Base-by-base conservation (phyloP, 2,113 vertebrate genomes). In the Diphyllodes magnificus region DNA sequence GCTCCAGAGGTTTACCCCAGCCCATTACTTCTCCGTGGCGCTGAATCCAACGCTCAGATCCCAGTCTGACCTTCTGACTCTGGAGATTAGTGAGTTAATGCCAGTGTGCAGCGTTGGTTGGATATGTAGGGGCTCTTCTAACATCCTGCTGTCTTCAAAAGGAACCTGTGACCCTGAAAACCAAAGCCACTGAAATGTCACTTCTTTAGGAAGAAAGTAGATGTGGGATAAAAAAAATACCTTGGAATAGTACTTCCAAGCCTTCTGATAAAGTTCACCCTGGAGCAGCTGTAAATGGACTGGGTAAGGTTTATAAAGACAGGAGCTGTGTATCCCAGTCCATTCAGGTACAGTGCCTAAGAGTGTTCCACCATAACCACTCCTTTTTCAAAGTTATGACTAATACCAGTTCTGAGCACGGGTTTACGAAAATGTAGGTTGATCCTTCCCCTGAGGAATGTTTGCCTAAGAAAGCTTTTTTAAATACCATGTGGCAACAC, bases 81-180 rank as follows among this genome's bases (percentile, higher is more conserved):
- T 6, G 28, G 64, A 57, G n/a, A 68, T 56, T 5, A 71, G 15
- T 2, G 25, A 24, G 23, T 60, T n/a, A 64, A 44, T 33, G 24
- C 6, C 31, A 24, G 21, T 0, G 6, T 30, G 7, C 18, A 78
- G 11, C 0, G 0, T 0, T 44, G 30, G 7, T 5, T 56, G 44
- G 70, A 71, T 76, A 37, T 75, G 15, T 44, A 56, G 28, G 28
- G n/a, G 51, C 11, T 49, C 51, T 64, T 69, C 68, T 40, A 75
- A 20, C 39, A 75, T 45, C 39, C 47, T 49, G 9, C 13, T 54
- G 7, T 33, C 40, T 60, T 82, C 61, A 56, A 91, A 78, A 44
- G 27, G 31, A 71, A 66, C 11, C 21, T 60, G 16, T 73, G 54
- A 71, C 21, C 39, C 33, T 8, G 5, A 19, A 84, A 51, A 72